Base-by-base conservation (phyloP, 2,113 vertebrate genomes). In the Crotalus viridis region DNA sequence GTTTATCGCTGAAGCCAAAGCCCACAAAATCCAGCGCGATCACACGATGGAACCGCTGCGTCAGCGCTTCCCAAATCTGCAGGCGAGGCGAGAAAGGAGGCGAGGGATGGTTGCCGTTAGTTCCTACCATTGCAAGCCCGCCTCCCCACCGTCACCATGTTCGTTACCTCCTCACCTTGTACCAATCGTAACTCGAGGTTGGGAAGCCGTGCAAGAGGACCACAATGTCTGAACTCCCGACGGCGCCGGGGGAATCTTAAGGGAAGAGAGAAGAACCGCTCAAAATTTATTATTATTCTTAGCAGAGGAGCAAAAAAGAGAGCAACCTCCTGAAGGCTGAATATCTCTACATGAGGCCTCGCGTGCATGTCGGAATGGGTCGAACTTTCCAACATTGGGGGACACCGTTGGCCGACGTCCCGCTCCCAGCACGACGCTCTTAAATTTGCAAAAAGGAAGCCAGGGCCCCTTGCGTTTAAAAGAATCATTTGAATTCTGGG, bases 1-100 rank as follows among this genome's bases (percentile, higher is more conserved):
- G 99, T 93, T 99, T 99, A 96, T 99, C 99, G 2, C 99, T 99
- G 97, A 99, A 99, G 94, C 99, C 99, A 19, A 99, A 99, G 5
- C 99, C 99, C 0, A 99, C 95, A 74, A 99, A 99, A 96, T 99
- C 99, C 33, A 99, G 97, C 1, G 98, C 98, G 0, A 99, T 98
- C 94, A 99, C 98, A 19, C 98, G 97, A 93, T 98, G 98, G 93
- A 99, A 99, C 81, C 98, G 97, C 93, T 98, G 98, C 1, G 97
- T 98, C 93, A 99, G 98, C 1, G 98, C 98, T 96, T 99, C 99
- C 99, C 99, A 99, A 81, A 99, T 98, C 99, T 99, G 94, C 0
- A 89, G 15, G 90, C 55, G 94, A 51, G n/a, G 51, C 54, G 3
- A 1, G 9, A 28, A 59, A 1, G 5, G 51, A 8, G 43, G 6